Conservation (phyloP, 2,113 vertebrate species). For the Apodemus sylvaticus region DNA sequence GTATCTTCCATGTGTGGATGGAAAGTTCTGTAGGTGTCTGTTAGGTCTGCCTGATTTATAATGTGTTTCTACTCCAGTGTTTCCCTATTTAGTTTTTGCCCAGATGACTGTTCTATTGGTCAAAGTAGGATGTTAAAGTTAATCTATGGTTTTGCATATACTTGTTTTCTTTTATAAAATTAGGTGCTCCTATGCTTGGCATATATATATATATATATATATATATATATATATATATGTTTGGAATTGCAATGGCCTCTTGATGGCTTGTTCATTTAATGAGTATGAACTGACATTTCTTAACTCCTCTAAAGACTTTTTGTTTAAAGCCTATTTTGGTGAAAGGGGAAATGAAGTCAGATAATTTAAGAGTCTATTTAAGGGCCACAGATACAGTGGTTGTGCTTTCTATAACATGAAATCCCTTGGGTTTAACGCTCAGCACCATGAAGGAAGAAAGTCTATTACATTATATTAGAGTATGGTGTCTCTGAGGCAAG, state of each 20-base stretch:
- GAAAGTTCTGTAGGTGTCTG: neutral
- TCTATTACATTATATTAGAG: neutral
- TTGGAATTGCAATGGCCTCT: neutral
- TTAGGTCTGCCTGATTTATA: neutral
- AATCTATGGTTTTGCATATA: neutral
- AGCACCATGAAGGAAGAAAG: neutral
- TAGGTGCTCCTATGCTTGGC: neutral
- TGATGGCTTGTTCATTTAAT: neutral
- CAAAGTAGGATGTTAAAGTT: neutral
- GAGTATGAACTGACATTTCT: neutral
- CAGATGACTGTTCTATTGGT: neutral
- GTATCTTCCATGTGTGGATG: neutral
- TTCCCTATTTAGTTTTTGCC: neutral
- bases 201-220: too few species aligned
- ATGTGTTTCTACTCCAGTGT: neutral
- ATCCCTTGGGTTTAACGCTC: neutral
- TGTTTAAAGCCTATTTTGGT: neutral
- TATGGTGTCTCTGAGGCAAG: neutral
- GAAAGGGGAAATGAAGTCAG: neutral
- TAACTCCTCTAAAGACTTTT: neutral
- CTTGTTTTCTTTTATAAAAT: neutral
- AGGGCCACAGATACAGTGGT: neutral
- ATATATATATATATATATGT: too few species aligned
- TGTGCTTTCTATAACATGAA: neutral
- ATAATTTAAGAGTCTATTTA: neutral